Conservation (phyloP, 2,797 vertebrate genomes). For the Allobates femoralis region DNA sequence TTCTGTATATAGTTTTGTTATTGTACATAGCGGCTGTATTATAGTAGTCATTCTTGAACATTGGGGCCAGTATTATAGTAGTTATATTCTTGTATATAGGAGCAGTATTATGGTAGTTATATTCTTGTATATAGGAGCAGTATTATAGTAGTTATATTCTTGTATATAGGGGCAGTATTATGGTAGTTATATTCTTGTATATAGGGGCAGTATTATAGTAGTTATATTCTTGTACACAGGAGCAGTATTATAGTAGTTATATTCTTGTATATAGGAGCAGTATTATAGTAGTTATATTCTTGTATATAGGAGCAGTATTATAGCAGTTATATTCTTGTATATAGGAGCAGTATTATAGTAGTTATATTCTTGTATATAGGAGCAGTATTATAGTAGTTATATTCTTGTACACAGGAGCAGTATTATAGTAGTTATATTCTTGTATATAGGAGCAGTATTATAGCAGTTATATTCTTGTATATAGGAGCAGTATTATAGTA, state of each 20-base stretch:
- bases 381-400: slow-evolving; percentile 12
- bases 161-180: not conserved
- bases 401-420: not conserved
- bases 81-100: not conserved
- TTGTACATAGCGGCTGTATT: not conserved
- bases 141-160: slow-evolving; percentile 3
- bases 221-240: too few relatives aligned
- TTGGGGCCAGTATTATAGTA: too few relatives aligned
- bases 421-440: slow-evolving; percentile 24
- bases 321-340: slow-evolving; percentile 1
- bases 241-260: too few relatives aligned
- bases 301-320: not conserved
- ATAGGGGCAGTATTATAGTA: not conserved
- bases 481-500: slow-evolving; percentile 18
- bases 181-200: slow-evolving; percentile 1
- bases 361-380: slow-evolving; percentile 2
- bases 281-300: slow-evolving; percentile 9
- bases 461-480: slow-evolving; percentile 3
- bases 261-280: too few relatives aligned
- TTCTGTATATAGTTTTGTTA: not conserved
- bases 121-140: not conserved
- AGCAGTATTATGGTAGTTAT: not conserved
- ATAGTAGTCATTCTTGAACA: not conserved
- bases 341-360: not conserved
- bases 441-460: not conserved